Evolutionary conservation across 2,113 vertebrate genomes (phyloP), one percentile per base, ranked within the genome.

Genomic region (Gymnorhina tibicen): DNA sequence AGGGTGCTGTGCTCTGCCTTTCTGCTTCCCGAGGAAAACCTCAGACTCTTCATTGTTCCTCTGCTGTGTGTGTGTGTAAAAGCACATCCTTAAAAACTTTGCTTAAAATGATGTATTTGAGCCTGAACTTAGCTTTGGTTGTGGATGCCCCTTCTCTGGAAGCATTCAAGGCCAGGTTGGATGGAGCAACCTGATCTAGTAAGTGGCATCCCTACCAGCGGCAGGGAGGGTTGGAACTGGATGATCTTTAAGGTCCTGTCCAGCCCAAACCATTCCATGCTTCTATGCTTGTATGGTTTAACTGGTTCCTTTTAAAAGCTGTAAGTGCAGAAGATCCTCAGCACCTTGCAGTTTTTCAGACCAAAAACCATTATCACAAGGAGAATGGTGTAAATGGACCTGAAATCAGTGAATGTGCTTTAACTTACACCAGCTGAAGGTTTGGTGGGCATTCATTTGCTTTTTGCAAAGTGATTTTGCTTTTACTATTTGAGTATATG

Each of bases 391-490:
- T 35, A 52, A 88, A 81, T 7, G 44, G 85, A 16, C 30, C 41
- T 68, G 85, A 74, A 83, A 90, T 69, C 75, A 39, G n/a, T 68
- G 88, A 73, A 50, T 9, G 1, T 7, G 4, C 76, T 50, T 50
- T 64, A 27, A 84, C 37, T 77, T 53, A 23, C 72, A 56, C 14
- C 83, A 82, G 70, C 84, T 95, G 73, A 87, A 93, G 85, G 22
- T 90, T 84, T 60, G 66, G 23, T 44, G 73, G 37, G 89, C 91
- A 74, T 94, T 96, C 56, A 50, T 84, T 97, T 94, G 72, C 76
- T 95, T 96, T 87, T 82, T 80, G 85, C 75, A 91, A 37, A 82
- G 66, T 82, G 94, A 94, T 96, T 97, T 95, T 94, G 89, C 92
- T 60, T 96, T 90, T 92, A 80, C 60, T 77, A 44, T 91, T 96